These are phyloP conservation scores for Centrocercus urophasianus DNA, from an alignment of 2,113 vertebrate species.

Conservation along the genomic window DNA sequence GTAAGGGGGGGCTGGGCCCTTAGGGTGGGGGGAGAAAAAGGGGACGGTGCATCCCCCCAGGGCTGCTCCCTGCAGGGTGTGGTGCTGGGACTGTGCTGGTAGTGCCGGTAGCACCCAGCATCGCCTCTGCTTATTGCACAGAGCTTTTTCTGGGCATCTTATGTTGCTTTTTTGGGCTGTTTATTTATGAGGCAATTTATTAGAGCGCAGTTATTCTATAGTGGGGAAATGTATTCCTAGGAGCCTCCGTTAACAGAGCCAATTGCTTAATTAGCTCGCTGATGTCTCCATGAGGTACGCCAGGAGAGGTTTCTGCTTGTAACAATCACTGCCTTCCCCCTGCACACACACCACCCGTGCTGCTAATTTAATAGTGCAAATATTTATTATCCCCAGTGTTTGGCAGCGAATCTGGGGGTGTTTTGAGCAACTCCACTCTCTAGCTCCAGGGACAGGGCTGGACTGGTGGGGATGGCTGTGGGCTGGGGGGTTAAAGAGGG, in stretches of 20 bases:
- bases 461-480: neutral
- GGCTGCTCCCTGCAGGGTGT: neutral
- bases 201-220: constrained; percentile 3
- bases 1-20: rapidly evolving
- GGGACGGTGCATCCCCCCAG: neutral
- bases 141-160: constrained; percentile 3
- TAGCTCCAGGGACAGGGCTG: neutral
- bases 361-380: constrained; percentile 58
- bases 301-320: constrained; percentile 37
- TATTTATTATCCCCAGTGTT: constrained; percentile 59
- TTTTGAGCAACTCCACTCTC: neutral
- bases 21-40: neutral
- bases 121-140: neutral
- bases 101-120: neutral
- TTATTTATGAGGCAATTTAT: constrained; percentile 67
- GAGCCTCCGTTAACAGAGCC: constrained; percentile 51
- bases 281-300: constrained; percentile 52
- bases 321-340: constrained; percentile 14
- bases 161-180: constrained; percentile 35
- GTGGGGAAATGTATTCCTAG: constrained; percentile 57
- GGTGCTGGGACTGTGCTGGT: neutral
- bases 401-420: neutral
- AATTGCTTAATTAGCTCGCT: constrained; percentile 70
- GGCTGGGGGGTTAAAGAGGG: neutral
- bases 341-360: constrained; percentile 49